These are phyloP conservation scores for Poecilia latipinna DNA, from an alignment of 2,113 vertebrate genomes.

Conservation along the genomic window DNA sequence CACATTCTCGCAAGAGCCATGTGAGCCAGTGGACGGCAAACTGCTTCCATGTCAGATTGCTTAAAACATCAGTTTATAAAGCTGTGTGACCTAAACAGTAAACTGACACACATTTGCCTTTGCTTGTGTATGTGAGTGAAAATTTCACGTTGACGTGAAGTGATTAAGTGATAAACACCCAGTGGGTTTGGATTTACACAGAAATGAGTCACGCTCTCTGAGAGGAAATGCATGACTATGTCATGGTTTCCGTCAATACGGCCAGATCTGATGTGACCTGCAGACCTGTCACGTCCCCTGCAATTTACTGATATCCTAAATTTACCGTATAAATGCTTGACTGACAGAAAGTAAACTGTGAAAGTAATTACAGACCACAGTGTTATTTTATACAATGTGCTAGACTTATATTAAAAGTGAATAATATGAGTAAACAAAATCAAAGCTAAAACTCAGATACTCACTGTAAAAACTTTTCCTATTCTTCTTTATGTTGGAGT, in stretches of 20 bases:
- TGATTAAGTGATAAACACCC: conserved; percentile 11
- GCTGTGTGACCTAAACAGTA: not conserved
- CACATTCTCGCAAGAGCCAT: conserved; percentile 23
- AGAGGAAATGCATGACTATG: conserved; percentile 38
- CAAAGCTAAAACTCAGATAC: conserved; percentile 41
- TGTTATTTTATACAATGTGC: too few species aligned
- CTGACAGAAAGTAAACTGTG: not conserved
- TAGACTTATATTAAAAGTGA: not conserved
- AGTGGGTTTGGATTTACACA: not conserved
- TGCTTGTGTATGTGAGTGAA: not conserved
- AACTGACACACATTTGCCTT: not conserved
- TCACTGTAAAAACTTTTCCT: conserved; percentile 79
- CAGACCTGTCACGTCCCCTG: conserved; percentile 2
- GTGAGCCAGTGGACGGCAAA: conserved; percentile 6
- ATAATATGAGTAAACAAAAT: not conserved
- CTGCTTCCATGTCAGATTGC: conserved; percentile 24
- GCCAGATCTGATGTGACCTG: conserved; percentile 18
- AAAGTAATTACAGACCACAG: not conserved
- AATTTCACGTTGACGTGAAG: not conserved
- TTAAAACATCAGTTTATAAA: not conserved
- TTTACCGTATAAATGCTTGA: not conserved
- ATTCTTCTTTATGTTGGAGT: conserved; percentile 51
- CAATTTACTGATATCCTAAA: not conserved
- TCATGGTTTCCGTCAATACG: conserved; percentile 17
- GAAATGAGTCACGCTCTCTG: conserved; percentile 39